Evolutionary conservation across 2,113 vertebrate species (phyloP).

Genomic region (Eonycteris spelaea): DNA sequence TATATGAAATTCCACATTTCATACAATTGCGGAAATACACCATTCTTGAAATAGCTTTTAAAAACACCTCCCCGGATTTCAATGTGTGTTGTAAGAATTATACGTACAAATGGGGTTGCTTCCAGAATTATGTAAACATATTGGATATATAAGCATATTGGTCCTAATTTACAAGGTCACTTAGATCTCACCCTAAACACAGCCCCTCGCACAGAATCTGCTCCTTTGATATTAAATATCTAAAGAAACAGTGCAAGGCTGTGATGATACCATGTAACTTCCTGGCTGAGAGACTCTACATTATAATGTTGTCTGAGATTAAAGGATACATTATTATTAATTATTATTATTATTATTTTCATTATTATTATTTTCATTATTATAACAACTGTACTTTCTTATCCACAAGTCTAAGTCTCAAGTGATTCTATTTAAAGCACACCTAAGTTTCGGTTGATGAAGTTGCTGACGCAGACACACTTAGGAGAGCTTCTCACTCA

Average conservation of each 20-base stretch:
- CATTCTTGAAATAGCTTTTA: background rate
- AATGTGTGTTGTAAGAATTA: accelerated
- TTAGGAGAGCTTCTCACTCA: too few species aligned
- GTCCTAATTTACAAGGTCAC: background rate
- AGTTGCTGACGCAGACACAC: background rate
- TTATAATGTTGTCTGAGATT: background rate
- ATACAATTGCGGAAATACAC: background rate
- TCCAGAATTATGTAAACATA: background rate
- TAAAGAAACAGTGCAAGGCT: background rate
- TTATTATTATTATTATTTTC: too few species aligned
- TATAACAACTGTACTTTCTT: background rate
- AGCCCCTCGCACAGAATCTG: background rate
- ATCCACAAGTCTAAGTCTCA: background rate
- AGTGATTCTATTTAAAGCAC: background rate
- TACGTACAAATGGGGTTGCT: background rate
- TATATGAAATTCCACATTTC: background rate
- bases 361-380: background rate
- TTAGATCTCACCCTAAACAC: background rate
- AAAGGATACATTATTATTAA: background rate
- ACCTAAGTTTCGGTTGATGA: background rate
- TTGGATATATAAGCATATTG: background rate
- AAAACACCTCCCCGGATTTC: background rate
- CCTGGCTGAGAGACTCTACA: background rate
- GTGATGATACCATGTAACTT: background rate
- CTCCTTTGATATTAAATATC: background rate